Base-by-base conservation (phyloP, 2,888 invertebrate genomes). In the Clepsis dumicolana region DNA sequence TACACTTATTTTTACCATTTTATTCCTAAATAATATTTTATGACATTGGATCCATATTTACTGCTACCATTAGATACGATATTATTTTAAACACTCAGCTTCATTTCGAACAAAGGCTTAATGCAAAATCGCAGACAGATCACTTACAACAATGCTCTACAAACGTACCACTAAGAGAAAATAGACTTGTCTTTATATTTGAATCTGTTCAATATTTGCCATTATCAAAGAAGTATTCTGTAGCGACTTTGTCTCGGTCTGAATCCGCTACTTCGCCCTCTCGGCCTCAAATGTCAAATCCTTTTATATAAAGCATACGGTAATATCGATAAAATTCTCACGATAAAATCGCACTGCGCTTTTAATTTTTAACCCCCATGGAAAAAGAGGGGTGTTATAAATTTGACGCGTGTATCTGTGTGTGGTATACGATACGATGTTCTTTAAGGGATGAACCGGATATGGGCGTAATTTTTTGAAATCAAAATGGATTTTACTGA, bases 241-340 rank as follows among this genome's bases (percentile, higher is more conserved):
- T 80, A 81, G 75, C 81, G 82, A 86, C 88, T 91, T 92, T 90
- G 90, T 90, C 90, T 90, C 75, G 77, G 75, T 81, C 80, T 87
- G 86, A 88, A 93, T 93, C 91, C 91, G 86, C 86, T 89, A 85
- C 88, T 89, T 83, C 88, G 84, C 83, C 84, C 85, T 79, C 82
- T 84, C 83, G 80, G 80, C 80, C 82, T 91, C 89, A 87, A 91
- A 91, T 83, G 88, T 91, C 93, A 93, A 74, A 93, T 93, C 93
- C 93, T 92, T 93, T 93, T 92, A 93, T 78, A 80, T 73, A 82
- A 89, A 89, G 73, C 64, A 80, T 44, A 87, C 70, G 71, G 63
- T 61, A 74, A 78, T 77, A 74, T 78, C 77, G 77, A 77, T 72
- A 73, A 24, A 53, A 18, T 41, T 61, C 1, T 56, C 38, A n/a